Base-by-base conservation (phyloP, 2,797 vertebrate genomes). In the Liparis tanakae region DNA sequence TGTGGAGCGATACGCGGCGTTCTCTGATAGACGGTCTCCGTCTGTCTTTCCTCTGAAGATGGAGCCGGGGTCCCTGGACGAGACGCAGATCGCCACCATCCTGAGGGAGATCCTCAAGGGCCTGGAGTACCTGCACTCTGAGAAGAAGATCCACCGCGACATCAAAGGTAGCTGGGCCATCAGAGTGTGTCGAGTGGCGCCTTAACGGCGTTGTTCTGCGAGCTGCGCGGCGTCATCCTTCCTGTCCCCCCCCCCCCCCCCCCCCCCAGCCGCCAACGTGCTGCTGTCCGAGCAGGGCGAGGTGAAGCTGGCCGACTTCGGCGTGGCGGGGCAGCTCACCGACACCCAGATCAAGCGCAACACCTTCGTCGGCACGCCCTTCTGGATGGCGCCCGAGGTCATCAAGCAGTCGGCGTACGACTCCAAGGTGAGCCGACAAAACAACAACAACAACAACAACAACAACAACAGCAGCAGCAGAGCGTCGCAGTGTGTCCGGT, bases 361-460 rank as follows among this genome's bases (percentile, higher is more conserved):
- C 89, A 99, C 98, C 13, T 99, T 99, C 58, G 98, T 99, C 18
- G 98, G 98, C 54, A 99, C 98, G 22, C 98, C 98, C 0, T 99
- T 99, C 92, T 99, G 98, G 98, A 99, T 99, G 98, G 98, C 98
- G 1, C 98, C 98, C 0, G 98, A 99, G 91, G 98, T 99, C 88
- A 99, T 99, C 87, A 99, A 98, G 60, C 98, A 99, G 89, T 99
- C 98, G 0, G 97, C 98, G 0, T 99, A 99, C 2, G 98, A 99
- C 89, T 99, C 96, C 0, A 99, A 99, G 96, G 98, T 98, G 72
- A 53, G 41, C 12, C 39, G 39, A 39, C 25, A 30, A 30, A 30
- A 30, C 25, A 4, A 30, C 25, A 30, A 30, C 25, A 30, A 30
- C 25, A 30, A 30, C 25, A n/a, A n/a, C n/a, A n/a, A n/a, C n/a